Percentiles rank a stretch among this genome's conserved stretches.
phyloP scores from a whole-genome alignment of 2,888 invertebrate genomes.

The Campaea margaritaria region DNA sequence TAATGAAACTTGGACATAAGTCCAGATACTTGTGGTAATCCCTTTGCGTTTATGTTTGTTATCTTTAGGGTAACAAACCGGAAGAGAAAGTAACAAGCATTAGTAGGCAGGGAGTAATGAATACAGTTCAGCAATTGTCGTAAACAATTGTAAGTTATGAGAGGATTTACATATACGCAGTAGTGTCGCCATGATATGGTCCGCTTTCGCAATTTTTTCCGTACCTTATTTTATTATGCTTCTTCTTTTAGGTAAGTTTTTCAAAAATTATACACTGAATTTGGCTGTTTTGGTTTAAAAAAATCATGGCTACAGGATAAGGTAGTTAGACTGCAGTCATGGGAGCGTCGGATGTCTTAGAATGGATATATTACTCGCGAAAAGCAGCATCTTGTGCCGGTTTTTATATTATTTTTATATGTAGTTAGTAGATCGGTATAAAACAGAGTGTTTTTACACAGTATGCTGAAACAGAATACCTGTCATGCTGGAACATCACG shows the following conservation, averaged over 20 bases:
- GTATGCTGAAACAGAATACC: background rate
- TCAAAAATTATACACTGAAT: too few species aligned
- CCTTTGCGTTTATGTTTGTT: conserved; percentile 44
- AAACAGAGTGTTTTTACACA: too few species aligned
- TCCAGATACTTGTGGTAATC: conserved; percentile 55
- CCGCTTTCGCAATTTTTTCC: background rate
- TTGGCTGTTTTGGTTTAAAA: too few species aligned
- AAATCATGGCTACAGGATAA: too few species aligned
- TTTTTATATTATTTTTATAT: too few species aligned
- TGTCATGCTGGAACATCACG: background rate
- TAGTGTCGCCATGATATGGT: background rate
- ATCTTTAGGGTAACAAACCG: conserved; percentile 49
- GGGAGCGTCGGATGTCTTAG: too few species aligned
- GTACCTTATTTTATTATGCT: too few species aligned
- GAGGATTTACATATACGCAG: conserved; percentile 19
- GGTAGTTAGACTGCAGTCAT: too few species aligned
- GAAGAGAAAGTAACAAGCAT: conserved; percentile 26
- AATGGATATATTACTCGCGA: too few species aligned
- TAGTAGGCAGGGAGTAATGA: conserved; percentile 15
- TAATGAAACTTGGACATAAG: conserved; percentile 65
- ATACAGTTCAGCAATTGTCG: conserved; percentile 19
- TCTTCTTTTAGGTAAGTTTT: too few species aligned
- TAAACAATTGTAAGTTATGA: conserved; percentile 21
- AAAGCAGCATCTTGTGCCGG: too few species aligned
- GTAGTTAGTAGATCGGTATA: too few species aligned